Base-by-base conservation (phyloP, 1,140 invertebrate species). In the Dendrolimus punctatus region DNA sequence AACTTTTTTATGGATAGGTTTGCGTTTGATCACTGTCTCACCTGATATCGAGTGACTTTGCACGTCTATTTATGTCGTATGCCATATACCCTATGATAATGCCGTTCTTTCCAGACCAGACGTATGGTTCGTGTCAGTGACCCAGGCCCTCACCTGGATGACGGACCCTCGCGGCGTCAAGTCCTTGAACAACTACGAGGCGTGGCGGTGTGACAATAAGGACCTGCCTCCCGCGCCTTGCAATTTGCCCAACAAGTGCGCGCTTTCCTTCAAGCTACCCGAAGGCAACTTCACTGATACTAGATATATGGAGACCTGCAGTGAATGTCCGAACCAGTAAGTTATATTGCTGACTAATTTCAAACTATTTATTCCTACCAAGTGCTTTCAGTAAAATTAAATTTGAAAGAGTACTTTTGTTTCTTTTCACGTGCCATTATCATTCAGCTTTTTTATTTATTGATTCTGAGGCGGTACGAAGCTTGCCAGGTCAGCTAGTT, bases 121-220 rank as follows among this genome's bases (percentile, higher is more conserved):
- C 71, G 95, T 97, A 5, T 97, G 94, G 88, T 96, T 96, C 69
- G 93, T 97, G 5, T 97, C 96, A 1, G 90, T 92, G n/a, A 96
- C 96, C 0, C 95, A 98, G 88, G 92, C 94, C 36, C 84, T 98
- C 23, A 93, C 93, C 8, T 98, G 96, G 94, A 95, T 98, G 83
- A 96, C 95, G 4, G 95, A 97, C 67, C 96, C 96, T 0, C 92
- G 92, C 71, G 84, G 93, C 8, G 73, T 90, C 4, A 93, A 92
- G 62, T 80, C 91, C 8, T 73, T 97, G 2, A 89, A 85, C 63
- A 92, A 91, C 62, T 96, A 92, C 66, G 95, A 95, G 59, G 85
- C 93, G 4, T 96, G 95, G 95, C 90, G 91, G 41, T 96, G 95
- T 74, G 92, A 92, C 58, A 93, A 93, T 53, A 93, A 93, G 68